These are phyloP conservation scores for Alouatta caraya DNA, from an alignment of 2,797 vertebrate genomes.

Conservation along the genomic window DNA sequence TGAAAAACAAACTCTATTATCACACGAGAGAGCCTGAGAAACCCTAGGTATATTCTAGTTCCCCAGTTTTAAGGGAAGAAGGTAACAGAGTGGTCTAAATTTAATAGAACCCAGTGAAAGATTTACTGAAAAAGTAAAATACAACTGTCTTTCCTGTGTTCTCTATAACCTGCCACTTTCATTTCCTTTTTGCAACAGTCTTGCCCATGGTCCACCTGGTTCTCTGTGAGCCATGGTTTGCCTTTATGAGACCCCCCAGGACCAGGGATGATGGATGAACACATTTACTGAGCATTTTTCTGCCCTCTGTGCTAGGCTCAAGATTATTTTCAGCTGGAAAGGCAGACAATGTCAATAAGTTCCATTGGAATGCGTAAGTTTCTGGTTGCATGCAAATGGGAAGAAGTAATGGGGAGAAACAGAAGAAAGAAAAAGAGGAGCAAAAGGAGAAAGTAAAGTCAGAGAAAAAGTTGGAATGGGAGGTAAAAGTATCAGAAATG, in stretches of 20 bases:
- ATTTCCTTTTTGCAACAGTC: background rate
- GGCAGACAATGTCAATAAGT: background rate
- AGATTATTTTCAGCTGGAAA: background rate
- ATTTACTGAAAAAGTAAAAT: background rate
- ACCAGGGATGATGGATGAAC: background rate
- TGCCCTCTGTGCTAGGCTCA: background rate
- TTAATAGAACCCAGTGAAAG: background rate
- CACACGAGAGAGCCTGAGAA: background rate
- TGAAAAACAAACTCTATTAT: background rate
- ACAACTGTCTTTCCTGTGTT: background rate
- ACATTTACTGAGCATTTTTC: background rate
- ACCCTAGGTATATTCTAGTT: background rate
- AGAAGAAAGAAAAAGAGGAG: background rate
- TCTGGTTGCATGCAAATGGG: background rate
- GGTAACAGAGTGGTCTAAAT: background rate
- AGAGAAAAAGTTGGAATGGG: background rate
- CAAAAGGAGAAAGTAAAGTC: background rate
- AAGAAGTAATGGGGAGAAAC: background rate
- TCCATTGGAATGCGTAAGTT: background rate
- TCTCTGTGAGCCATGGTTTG: background rate
- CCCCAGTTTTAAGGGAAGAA: background rate
- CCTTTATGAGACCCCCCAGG: background rate
- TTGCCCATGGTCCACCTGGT: background rate
- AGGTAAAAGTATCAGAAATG: background rate
- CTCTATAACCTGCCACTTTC: background rate